Percentiles rank a stretch among this genome's conserved stretches.
Conservation (phyloP, 2,113 vertebrate genomes). For the Muntiacus muntjak region DNA sequence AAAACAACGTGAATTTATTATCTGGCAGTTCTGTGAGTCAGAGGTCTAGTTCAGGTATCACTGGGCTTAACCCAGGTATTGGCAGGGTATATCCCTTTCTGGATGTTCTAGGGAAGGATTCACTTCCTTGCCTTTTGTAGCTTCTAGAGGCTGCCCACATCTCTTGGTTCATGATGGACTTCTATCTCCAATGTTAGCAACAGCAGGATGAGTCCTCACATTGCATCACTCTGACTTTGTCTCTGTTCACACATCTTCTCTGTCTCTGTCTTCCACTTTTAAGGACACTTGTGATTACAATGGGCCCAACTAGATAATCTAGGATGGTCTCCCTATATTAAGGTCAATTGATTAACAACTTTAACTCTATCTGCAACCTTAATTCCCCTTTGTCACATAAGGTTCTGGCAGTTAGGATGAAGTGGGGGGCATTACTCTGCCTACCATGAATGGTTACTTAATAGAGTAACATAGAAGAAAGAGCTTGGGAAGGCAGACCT, state of each 20-base stretch:
- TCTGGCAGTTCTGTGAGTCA: not conserved
- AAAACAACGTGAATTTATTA: not conserved
- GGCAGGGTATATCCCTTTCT: not conserved
- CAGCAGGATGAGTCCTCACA: not conserved
- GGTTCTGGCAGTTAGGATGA: not conserved
- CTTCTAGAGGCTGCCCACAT: not conserved
- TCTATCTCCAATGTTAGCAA: not conserved
- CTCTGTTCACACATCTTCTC: slow-evolving; percentile 11
- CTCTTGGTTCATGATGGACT: not conserved
- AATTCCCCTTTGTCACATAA: not conserved
- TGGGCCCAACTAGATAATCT: not conserved
- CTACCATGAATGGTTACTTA: not conserved
- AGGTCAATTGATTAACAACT: not conserved
- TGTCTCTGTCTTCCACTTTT: not conserved
- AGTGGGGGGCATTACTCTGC: not conserved
- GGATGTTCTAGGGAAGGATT: not conserved
- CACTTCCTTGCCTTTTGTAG: not conserved
- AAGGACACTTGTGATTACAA: not conserved
- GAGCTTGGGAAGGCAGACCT: not conserved
- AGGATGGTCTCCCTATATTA: not conserved
- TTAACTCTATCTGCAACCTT: not conserved
- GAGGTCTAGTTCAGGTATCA: not conserved
- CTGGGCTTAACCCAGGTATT: not conserved
- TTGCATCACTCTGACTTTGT: not conserved
- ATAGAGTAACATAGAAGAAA: not conserved